Conservation (phyloP, 2,888 invertebrate species). For the Gisinianus flammeolus region DNA sequence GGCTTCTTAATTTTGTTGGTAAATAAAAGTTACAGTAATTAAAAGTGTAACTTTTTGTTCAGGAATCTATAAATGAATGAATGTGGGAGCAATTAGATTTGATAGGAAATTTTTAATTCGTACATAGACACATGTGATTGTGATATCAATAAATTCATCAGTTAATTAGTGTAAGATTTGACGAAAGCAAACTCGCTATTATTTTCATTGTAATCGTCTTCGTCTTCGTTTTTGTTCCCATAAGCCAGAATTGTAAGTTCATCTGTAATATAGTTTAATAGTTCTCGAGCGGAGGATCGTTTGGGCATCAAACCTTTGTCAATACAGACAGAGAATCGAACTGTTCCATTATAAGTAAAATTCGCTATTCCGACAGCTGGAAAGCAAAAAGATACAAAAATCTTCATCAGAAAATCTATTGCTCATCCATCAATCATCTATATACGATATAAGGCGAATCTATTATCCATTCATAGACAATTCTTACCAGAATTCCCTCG, state of each 20-base stretch:
- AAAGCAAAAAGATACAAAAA: background rate
- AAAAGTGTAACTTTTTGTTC: too few relatives aligned
- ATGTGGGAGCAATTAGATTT: too few relatives aligned
- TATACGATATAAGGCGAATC: background rate
- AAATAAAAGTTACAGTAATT: too few relatives aligned
- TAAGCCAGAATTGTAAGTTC: background rate
- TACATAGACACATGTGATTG: too few relatives aligned
- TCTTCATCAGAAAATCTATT: background rate
- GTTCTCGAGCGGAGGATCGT: background rate
- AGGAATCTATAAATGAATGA: too few relatives aligned
- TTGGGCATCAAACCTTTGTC: conserved; percentile 16
- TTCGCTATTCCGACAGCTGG: conserved; percentile 1
- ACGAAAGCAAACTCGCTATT: too few relatives aligned
- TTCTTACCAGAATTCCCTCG: conserved; percentile 5
- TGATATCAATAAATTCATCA: too few relatives aligned
- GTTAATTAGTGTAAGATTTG: too few relatives aligned
- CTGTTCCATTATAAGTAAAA: conserved; percentile 1
- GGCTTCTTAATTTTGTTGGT: too few relatives aligned
- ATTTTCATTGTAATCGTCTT: too few relatives aligned
- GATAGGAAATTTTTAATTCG: too few relatives aligned
- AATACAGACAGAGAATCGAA: background rate
- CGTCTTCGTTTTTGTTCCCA: too few relatives aligned
- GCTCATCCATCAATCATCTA: background rate
- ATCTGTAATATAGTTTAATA: background rate
- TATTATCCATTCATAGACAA: background rate